phyloP scores from a whole-genome alignment of 2,888 invertebrate genomes.

The Rhorus exstirpatorius region DNA sequence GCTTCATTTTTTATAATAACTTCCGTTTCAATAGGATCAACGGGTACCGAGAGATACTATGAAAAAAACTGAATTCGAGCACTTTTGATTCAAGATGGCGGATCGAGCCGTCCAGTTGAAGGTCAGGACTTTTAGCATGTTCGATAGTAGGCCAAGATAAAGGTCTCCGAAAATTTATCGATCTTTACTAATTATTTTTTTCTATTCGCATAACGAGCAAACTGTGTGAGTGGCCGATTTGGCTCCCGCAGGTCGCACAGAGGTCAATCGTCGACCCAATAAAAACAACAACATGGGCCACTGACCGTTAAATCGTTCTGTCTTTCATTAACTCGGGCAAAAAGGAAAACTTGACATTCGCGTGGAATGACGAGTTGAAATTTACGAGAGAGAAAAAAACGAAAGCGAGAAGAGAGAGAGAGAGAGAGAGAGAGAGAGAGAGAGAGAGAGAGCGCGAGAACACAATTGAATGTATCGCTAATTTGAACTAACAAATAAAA shows the following conservation, averaged over 20 bases:
- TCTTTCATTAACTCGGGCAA: constrained; percentile 17
- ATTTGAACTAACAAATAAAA: not conserved
- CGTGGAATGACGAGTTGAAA: constrained; percentile 1
- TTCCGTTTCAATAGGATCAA: too few species aligned
- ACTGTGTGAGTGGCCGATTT: constrained; percentile 7
- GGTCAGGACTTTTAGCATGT: too few species aligned
- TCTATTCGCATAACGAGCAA: constrained; percentile 17
- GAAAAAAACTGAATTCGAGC: too few species aligned
- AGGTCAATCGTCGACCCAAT: constrained; percentile 67
- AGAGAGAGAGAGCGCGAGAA: not conserved
- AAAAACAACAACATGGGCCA: constrained; percentile 45
- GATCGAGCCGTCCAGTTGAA: too few species aligned
- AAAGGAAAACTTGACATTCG: not conserved
- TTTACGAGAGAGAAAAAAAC: not conserved
- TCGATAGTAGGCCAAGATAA: too few species aligned
- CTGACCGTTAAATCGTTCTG: constrained; percentile 37
- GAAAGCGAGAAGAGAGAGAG: not conserved
- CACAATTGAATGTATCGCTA: not conserved
- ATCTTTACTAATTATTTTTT: constrained; percentile 33
- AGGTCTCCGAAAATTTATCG: too few species aligned
- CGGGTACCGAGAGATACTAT: too few species aligned
- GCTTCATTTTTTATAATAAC: too few species aligned
- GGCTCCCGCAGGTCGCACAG: constrained; percentile 13
- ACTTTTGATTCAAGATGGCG: too few species aligned
- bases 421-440: constrained; percentile 8